Conservation (phyloP, 2,888 invertebrate species). For the Stenotaenia linearis region DNA sequence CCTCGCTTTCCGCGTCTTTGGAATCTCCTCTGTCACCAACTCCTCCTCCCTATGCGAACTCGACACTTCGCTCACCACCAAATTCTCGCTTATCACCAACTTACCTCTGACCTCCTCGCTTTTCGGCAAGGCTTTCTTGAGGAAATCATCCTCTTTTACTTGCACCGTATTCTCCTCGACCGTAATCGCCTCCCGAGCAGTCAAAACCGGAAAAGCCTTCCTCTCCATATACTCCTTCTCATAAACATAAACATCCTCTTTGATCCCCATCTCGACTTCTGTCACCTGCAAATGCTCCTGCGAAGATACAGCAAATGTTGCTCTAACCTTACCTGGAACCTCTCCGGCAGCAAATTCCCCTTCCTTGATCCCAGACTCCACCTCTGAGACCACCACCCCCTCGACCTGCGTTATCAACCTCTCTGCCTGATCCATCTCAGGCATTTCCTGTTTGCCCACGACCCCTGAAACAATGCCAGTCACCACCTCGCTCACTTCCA, state of each 20-base stretch:
- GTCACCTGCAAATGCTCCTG: slow-evolving; percentile 27
- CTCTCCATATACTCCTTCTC: slow-evolving; percentile 30
- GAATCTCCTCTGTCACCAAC: slow-evolving; percentile 21
- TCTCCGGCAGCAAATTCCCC: slow-evolving; percentile 36
- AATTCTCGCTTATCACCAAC: slow-evolving; percentile 30
- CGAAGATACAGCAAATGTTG: slow-evolving; percentile 17
- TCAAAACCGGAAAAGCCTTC: slow-evolving; percentile 26
- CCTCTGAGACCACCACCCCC: slow-evolving; percentile 32
- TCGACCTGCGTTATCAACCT: background rate
- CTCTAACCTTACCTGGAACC: slow-evolving; percentile 10
- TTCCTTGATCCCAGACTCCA: slow-evolving; percentile 36
- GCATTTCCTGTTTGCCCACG: background rate
- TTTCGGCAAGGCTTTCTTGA: background rate
- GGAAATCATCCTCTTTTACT: slow-evolving; percentile 33
- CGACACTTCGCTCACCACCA: slow-evolving; percentile 32
- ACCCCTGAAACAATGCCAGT: slow-evolving; percentile 29
- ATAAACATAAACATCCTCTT: slow-evolving; percentile 34
- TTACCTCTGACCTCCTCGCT: background rate
- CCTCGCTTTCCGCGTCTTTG: slow-evolving; percentile 27
- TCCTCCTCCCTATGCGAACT: slow-evolving; percentile 33
- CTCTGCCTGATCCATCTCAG: background rate
- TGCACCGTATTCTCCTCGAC: slow-evolving; percentile 29
- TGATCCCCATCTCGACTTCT: slow-evolving; percentile 31
- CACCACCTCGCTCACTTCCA: slow-evolving; percentile 34
- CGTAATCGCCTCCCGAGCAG: slow-evolving; percentile 31